Base-by-base conservation (phyloP, 2,888 invertebrate genomes). In the Lasiommata megera region DNA sequence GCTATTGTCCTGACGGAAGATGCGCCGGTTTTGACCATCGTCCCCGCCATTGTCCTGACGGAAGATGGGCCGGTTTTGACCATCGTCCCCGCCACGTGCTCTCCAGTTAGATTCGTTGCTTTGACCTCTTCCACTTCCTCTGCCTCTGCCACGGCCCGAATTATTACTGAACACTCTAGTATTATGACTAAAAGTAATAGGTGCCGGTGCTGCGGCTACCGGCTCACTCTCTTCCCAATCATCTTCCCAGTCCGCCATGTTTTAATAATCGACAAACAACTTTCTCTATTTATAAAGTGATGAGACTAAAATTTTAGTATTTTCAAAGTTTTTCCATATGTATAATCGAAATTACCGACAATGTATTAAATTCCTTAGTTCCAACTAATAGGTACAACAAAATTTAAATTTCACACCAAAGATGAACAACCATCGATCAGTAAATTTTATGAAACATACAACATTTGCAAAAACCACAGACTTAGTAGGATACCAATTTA, bases 161-260 rank as follows among this genome's bases (percentile, higher is more conserved):
- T 71, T 77, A 18, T 79, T 71, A 31, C 75, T 76, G 61, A 75
- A 80, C 54, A 74, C 73, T 37, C 79, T 72, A 34, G 77, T 69
- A 61, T 71, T 70, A 51, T 76, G 72, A 17, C 62, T 63, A 12
- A 71, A 70, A 46, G 64, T 61, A 29, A 14, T 16, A 53, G 71
- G 67, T 34, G 69, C 63, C 43, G 70, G 65, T 43, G 72, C 67
- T 23, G 56, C 41, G 5, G 61, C 61, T 5, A 64, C 71, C 44
- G 76, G 71, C 44, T 77, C 75, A 54, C 66, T 69, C 62, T 77
- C 80, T 52, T 69, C 62, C 76, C 84, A 81, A 62, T 84, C 82
- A 31, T 84, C 83, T 60, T 83, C 80, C 68, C 76, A 80, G 64
- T 80, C 80, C 57, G 77, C 74, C 79, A 81, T 84, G 60, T 60